Evolutionary conservation across 2,888 invertebrate genomes (phyloP).

Genomic region (Lobophora halterata): DNA sequence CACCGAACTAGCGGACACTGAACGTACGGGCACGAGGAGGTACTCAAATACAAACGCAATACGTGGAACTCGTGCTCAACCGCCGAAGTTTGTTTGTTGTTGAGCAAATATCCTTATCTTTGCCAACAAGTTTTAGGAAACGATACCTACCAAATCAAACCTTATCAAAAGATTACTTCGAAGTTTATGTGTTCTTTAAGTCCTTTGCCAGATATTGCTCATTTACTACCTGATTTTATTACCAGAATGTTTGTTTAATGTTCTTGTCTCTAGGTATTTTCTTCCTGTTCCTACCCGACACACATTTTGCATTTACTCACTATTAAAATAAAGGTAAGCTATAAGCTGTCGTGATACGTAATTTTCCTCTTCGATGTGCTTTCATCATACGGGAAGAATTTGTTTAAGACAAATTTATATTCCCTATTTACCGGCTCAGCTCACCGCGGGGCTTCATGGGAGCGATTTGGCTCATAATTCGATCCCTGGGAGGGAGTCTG

Average conservation of each 20-base stretch:
- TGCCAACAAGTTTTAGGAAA: slow-evolving; percentile 7
- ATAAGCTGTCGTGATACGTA: slow-evolving; percentile 38
- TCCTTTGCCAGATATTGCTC: background rate
- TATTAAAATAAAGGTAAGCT: slow-evolving; percentile 36
- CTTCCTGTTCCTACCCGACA: too few species aligned
- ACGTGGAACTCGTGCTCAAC: slow-evolving; percentile 20
- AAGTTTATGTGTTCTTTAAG: slow-evolving; percentile 7
- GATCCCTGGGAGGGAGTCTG: slow-evolving; percentile 38
- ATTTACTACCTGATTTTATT: too few species aligned
- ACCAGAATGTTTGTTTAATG: too few species aligned
- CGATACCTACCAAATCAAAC: slow-evolving; percentile 1
- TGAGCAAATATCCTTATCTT: slow-evolving; percentile 21
- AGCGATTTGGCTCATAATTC: slow-evolving; percentile 52
- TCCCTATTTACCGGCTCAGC: slow-evolving; percentile 56
- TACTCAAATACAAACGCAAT: slow-evolving; percentile 19
- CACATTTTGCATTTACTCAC: slow-evolving; percentile 31
- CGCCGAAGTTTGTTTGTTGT: slow-evolving; percentile 24
- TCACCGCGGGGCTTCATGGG: slow-evolving; percentile 41
- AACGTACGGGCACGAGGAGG: slow-evolving; percentile 20
- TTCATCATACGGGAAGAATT: slow-evolving; percentile 52
- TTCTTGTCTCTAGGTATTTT: too few species aligned
- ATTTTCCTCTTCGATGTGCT: slow-evolving; percentile 50
- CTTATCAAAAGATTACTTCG: slow-evolving; percentile 7
- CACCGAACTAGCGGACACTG: slow-evolving; percentile 30
- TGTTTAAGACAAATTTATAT: slow-evolving; percentile 60